These are phyloP conservation scores for Pangasius sanitwongsei DNA, from an alignment of 2,797 vertebrate species.

Conservation along the genomic window DNA sequence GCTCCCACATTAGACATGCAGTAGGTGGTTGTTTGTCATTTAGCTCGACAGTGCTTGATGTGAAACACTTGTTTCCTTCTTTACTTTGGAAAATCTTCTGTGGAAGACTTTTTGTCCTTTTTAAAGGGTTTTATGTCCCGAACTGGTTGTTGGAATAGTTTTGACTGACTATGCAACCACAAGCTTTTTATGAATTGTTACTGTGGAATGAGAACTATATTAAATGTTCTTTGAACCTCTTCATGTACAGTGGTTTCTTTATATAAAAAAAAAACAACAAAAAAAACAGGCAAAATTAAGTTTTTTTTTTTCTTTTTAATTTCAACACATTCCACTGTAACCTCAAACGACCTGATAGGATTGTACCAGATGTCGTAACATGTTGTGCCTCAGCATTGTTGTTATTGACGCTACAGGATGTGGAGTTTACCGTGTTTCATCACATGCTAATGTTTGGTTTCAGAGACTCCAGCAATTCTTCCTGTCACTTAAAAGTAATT, in stretches of 20 bases:
- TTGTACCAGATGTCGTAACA: not conserved
- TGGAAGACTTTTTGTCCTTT: slow-evolving; percentile 11
- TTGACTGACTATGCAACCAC: slow-evolving; percentile 22
- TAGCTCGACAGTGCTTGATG: slow-evolving; percentile 14
- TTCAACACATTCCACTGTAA: slow-evolving; percentile 2
- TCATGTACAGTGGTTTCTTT: not conserved
- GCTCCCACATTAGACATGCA: slow-evolving; percentile 33
- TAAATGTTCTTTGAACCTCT: slow-evolving; percentile 3
- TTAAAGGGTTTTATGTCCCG: slow-evolving; percentile 21
- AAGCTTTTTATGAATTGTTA: slow-evolving; percentile 31
- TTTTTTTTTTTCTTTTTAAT: not conserved
- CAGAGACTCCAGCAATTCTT: slow-evolving; percentile 26
- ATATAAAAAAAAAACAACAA: not conserved
- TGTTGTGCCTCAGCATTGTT: slow-evolving; percentile 15
- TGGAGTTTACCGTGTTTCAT: slow-evolving; percentile 23
- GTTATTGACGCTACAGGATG: slow-evolving; percentile 7
- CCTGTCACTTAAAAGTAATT: slow-evolving; percentile 47
- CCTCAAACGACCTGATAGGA: not conserved
- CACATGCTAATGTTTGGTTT: slow-evolving; percentile 36
- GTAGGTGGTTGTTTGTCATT: slow-evolving; percentile 42
- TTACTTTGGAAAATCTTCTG: slow-evolving; percentile 19
- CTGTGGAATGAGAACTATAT: slow-evolving; percentile 31
- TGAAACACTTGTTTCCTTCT: slow-evolving; percentile 29
- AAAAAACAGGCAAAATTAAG: not conserved
- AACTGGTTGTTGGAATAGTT: slow-evolving; percentile 14